Evolutionary conservation across 1,140 invertebrate species (phyloP).

Genomic region (Branchinecta lynchi): DNA sequence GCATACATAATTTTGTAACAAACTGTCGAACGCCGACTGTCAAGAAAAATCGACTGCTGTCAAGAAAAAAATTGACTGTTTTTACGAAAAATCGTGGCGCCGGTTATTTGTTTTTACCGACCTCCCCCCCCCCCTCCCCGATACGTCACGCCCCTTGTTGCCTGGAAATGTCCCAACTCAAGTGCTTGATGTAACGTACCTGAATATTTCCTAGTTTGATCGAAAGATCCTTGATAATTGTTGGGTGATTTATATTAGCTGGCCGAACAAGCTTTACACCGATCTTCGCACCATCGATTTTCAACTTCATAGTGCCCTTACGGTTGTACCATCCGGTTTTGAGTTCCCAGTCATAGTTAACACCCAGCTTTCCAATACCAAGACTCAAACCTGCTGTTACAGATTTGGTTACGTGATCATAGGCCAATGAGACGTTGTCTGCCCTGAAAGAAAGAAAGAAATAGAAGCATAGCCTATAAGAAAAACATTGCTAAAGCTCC

Average conservation of each 20-base stretch:
- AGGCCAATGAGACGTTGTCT: conserved; percentile 52
- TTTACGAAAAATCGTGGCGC: too few species aligned
- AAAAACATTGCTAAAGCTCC: neutral
- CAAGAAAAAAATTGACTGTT: too few species aligned
- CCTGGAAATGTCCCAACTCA: neutral
- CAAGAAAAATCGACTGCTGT: neutral
- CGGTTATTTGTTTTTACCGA: neutral
- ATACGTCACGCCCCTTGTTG: neutral
- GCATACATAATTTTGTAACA: neutral
- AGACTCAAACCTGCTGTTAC: neutral
- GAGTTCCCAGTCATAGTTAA: conserved; percentile 54
- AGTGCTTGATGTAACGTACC: conserved; percentile 29
- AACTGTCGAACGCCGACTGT: neutral
- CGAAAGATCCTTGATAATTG: conserved; percentile 50
- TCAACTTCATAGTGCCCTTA: conserved; percentile 53
- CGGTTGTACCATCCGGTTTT: conserved; percentile 47
- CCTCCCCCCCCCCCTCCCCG: neutral
- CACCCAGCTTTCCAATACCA: conserved; percentile 36
- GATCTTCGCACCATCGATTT: conserved; percentile 49
- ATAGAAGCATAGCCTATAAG: neutral
- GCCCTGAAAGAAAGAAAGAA: conserved; percentile 33
- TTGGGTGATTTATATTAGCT: conserved; percentile 52
- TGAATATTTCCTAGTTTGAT: conserved; percentile 68
- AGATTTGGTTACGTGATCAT: conserved; percentile 46
- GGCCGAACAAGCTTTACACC: conserved; percentile 48